Evolutionary conservation across 2,113 vertebrate genomes (phyloP), one percentile per base, ranked within the genome.

Genomic region (Microtus montanus): DNA sequence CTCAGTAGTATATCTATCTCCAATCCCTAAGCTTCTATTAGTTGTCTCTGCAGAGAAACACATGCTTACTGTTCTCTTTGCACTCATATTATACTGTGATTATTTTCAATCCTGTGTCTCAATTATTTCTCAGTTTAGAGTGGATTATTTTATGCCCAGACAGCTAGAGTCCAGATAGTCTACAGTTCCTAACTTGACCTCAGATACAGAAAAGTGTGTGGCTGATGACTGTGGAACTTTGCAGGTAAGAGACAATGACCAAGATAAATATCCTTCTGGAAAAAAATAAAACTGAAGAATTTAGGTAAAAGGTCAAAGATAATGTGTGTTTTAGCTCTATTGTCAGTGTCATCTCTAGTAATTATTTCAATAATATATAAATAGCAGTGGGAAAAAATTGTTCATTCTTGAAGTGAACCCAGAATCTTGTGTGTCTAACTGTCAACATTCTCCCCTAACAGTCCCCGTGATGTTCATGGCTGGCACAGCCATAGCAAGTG

Each of bases 1-100:
- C 0, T 0, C 0, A 10, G 9, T 5, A 28, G 1, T 49, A 28
- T 9, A 49, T 87, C 28, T 9, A 5, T 41, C 44, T 6, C 15
- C 10, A 13, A 75, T 44, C 6, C 38, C 13, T 5, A 38, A 38
- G 35, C 5, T 68, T 33, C 58, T 28, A 63, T 54, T 17, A 8
- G 19, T 14, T n/a, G 20, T 35, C 63, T 61, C 52, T 49, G 10
- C 3, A 19, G 6, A 15, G 41, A 58, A 14, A 2, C 6, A 5
- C 22, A 19, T 28, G 7, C 71, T 47, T 63, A 8, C 12, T 4
- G 2, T 15, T 52, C 78, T 66, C 3, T 47, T 84, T 11, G 66
- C 33, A n/a, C 35, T 24, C 2, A 5, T 73, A 41, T 35, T 66
- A 54, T 35, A 33, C 22, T 70, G 35, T 44, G 44, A 82, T 47